Conservation (phyloP, 2,797 vertebrate species). For the Amphiprion clarkii region DNA sequence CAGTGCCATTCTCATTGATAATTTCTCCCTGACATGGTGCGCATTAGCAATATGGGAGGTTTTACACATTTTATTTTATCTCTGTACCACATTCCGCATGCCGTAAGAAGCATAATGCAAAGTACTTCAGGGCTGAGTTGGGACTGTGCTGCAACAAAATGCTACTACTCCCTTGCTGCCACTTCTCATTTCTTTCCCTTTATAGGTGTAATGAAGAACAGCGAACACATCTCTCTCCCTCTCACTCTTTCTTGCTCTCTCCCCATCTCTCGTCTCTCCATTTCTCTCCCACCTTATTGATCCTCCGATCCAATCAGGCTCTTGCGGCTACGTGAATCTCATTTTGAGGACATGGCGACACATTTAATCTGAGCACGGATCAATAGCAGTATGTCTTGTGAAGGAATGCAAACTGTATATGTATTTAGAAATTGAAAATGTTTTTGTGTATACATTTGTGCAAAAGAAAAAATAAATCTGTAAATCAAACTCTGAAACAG, state of each 20-base stretch:
- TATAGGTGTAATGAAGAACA: slow-evolving; percentile 81
- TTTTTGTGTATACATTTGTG: not conserved
- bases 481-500: not conserved
- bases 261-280: slow-evolving; percentile 65
- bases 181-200: slow-evolving; percentile 74
- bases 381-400: slow-evolving; percentile 59
- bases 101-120: slow-evolving; percentile 22
- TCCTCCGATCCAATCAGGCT: slow-evolving; percentile 77
- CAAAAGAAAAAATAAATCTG: not conserved
- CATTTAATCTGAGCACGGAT: slow-evolving; percentile 74
- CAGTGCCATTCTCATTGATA: not conserved
- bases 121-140: slow-evolving; percentile 40
- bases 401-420: slow-evolving; percentile 53
- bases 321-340: slow-evolving; percentile 77
- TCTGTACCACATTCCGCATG: slow-evolving; percentile 9
- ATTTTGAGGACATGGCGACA: slow-evolving; percentile 77
- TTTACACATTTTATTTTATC: slow-evolving; percentile 21
- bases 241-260: slow-evolving; percentile 49
- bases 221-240: slow-evolving; percentile 55
- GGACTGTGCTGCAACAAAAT: slow-evolving; percentile 49
- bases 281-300: slow-evolving; percentile 76
- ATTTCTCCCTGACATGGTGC: not conserved
- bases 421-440: slow-evolving; percentile 32
- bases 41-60: not conserved
- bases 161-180: slow-evolving; percentile 60